Base-by-base conservation (phyloP, 1,140 invertebrate genomes). In the Formica exsecta region DNA sequence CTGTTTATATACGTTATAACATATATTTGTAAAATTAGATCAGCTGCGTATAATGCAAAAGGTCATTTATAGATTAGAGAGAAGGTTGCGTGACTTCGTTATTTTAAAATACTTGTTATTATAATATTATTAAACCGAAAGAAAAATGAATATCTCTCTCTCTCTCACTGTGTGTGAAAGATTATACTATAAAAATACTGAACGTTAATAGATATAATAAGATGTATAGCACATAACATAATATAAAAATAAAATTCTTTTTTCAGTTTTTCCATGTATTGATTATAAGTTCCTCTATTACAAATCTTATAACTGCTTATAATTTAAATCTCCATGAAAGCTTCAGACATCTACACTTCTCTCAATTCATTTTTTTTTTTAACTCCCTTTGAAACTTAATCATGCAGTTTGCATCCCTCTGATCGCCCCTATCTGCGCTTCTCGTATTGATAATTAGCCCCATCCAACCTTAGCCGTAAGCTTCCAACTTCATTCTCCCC, bases 391-490 rank as follows among this genome's bases (percentile, higher is more conserved):
- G 84, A 88, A 76, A 81, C 64, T 64, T 86, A 86, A 89, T 64
- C n/a, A 76, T 64, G 75, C 38, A 75, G 68, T 77, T 61, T 86
- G 51, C 74, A 11, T 85, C 57, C 41, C 44, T 13, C 83, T 22
- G 7, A n/a, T 54, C 44, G 57, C 29, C 57, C 8, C 51, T 54
- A 57, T 44, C 70, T 54, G 9, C 64, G 75, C 71, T n/a, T 36
- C 38, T 61, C 71, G 48, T 89, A 89, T 89, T 89, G 87, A 71
- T 89, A 89, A 85, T 88, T 86, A 88, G 65, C 57, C 36, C 79
- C 68, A 44, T 54, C 51, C 36, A 48, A 57, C 25, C 71, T 71
- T 25, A 64, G 61, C 57, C 57, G 1, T 85, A 84, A 89, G 64
- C 80, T 59, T 87, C 48, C 68, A 36, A 16, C 77, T 80, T 57